Evolutionary conservation across 2,888 invertebrate species (phyloP).

Genomic region (Lymantria dispar): DNA sequence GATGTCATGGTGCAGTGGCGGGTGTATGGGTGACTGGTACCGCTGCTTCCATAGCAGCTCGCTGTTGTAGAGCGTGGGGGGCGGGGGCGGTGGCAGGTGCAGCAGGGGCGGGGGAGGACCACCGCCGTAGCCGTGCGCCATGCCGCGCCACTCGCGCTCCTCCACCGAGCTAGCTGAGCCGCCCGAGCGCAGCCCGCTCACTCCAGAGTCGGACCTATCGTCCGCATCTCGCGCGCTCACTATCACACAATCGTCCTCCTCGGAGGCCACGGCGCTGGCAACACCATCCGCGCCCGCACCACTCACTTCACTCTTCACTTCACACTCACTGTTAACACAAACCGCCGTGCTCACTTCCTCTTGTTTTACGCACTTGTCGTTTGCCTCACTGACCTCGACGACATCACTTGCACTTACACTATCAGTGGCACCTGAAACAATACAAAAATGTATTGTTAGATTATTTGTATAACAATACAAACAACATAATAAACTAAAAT

Average conservation of each 20-base stretch:
- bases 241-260: constrained; percentile 85
- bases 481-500: neutral
- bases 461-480: neutral
- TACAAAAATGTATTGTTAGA: constrained; percentile 18
- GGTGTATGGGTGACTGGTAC: constrained; percentile 80
- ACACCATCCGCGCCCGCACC: constrained; percentile 75
- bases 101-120: constrained; percentile 82
- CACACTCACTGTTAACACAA: constrained; percentile 66
- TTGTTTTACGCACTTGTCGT: constrained; percentile 70
- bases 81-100: constrained; percentile 74
- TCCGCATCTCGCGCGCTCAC: constrained; percentile 83
- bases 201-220: constrained; percentile 86
- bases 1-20: constrained; percentile 77
- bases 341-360: constrained; percentile 60
- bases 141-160: constrained; percentile 89
- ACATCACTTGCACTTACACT: constrained; percentile 76
- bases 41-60: constrained; percentile 85
- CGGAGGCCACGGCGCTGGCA: constrained; percentile 81
- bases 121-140: constrained; percentile 87
- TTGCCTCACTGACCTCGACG: constrained; percentile 67
- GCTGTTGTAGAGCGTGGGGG: constrained; percentile 77
- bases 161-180: constrained; percentile 89
- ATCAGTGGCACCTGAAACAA: constrained; percentile 73
- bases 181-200: constrained; percentile 88
- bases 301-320: constrained; percentile 76